phyloP scores from a whole-genome alignment of 2,113 vertebrate species.

The Clinocottus analis region DNA sequence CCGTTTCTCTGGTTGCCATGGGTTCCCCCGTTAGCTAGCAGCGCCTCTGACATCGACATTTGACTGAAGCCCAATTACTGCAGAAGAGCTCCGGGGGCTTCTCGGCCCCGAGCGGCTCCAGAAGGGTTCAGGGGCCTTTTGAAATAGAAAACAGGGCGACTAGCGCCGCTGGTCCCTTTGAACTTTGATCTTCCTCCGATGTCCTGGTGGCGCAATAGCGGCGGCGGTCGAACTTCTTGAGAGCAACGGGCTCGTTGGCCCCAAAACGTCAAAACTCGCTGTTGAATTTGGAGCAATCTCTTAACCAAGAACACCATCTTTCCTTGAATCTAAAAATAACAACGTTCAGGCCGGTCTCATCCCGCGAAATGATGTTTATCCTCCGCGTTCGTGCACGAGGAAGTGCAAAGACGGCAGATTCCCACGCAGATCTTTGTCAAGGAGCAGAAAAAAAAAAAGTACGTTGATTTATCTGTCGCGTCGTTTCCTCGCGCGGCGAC shows the following conservation, averaged over 20 bases:
- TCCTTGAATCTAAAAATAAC: no score
- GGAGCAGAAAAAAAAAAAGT: no score
- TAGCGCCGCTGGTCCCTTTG: neutral
- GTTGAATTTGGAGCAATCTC: no score
- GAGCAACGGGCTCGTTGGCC: neutral
- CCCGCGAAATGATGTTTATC: no score
- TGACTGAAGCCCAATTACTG: constrained; percentile 33
- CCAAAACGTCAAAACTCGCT: no score
- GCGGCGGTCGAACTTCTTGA: neutral
- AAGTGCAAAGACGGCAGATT: no score
- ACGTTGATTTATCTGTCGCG: no score
- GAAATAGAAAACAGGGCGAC: neutral
- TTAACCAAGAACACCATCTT: no score
- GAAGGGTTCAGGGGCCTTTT: neutral
- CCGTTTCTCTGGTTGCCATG: constrained; percentile 11
- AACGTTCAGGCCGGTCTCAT: no score
- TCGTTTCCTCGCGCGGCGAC: neutral
- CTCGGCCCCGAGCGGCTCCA: neutral
- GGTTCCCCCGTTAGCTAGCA: constrained; percentile 27
- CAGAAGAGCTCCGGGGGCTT: constrained; percentile 1
- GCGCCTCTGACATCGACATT: constrained; percentile 15
- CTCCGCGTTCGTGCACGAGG: no score
- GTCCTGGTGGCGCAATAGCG: neutral
- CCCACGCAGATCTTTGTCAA: no score
- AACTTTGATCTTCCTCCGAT: neutral